phyloP scores from a whole-genome alignment of 2,888 invertebrate species.

The Glyphotaelius pellucidus region DNA sequence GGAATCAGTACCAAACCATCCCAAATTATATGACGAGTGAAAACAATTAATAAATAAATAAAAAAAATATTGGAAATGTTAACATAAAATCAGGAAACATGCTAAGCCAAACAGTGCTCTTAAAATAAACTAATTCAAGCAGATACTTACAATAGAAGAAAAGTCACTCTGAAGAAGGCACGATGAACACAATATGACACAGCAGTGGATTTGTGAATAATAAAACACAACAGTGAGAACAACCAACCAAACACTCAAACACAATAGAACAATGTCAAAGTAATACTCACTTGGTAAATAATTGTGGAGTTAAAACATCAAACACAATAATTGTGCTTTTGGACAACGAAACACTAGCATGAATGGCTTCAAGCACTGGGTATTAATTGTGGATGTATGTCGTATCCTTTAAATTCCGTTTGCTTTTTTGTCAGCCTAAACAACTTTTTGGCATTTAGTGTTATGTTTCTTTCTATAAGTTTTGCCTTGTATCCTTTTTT shows the following conservation, averaged over 20 bases:
- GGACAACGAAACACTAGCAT: background rate
- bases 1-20: background rate
- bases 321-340: background rate
- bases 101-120: background rate
- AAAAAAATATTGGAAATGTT: background rate
- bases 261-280: slow-evolving; percentile 30
- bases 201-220: background rate
- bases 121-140: background rate
- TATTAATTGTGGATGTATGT: background rate
- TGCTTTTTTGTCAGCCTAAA: background rate
- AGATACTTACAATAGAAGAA: background rate
- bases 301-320: background rate
- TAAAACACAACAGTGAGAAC: slow-evolving; percentile 4
- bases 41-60: background rate
- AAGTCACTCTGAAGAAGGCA: background rate
- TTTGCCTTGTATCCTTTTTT: background rate
- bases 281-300: slow-evolving; percentile 17
- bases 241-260: background rate
- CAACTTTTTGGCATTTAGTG: background rate
- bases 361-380: background rate
- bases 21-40: background rate
- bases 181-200: slow-evolving; percentile 7
- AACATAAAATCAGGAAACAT: background rate
- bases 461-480: background rate
- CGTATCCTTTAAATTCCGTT: background rate